phyloP scores from a whole-genome alignment of 2,797 vertebrate genomes.

The Amazonetta brasiliensis region DNA sequence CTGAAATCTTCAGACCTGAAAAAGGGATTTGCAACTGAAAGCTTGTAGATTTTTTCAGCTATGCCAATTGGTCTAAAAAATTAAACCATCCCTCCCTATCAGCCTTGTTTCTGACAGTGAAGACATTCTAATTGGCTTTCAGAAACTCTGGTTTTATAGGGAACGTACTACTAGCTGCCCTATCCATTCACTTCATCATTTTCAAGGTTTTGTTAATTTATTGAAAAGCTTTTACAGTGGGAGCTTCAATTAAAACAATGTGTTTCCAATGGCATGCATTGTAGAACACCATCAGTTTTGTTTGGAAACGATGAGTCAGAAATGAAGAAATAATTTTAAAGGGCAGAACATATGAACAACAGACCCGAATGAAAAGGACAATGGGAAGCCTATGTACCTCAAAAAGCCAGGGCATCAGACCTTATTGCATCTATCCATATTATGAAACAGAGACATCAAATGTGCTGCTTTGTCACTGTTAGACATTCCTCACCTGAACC shows the following conservation, averaged over 20 bases:
- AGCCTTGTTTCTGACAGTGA: background rate
- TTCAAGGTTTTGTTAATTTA: constrained; percentile 44
- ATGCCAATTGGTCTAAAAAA: background rate
- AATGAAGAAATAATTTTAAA: constrained; percentile 13
- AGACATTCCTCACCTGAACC: background rate
- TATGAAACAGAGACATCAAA: background rate
- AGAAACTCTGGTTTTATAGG: background rate
- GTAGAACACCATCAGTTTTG: background rate
- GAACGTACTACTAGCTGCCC: background rate
- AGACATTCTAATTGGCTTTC: background rate
- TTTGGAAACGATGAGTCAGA: constrained; percentile 1
- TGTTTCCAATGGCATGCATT: background rate
- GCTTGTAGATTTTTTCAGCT: constrained; percentile 1
- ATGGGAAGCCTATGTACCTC: background rate
- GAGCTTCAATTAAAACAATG: constrained; percentile 38
- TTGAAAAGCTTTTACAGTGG: constrained; percentile 27
- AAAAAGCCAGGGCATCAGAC: background rate
- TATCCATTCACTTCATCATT: background rate
- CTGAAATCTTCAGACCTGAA: constrained; percentile 25
- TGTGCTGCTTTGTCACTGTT: background rate
- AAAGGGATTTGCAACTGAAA: background rate
- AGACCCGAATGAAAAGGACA: background rate
- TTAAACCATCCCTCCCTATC: background rate
- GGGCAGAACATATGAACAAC: background rate
- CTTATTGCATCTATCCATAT: background rate